A percentile compares a stretch with the other conserved stretches of the same genome.
These are phyloP conservation scores for Oreohelix idahoensis DNA, from an alignment of 1,140 invertebrate species.

Conservation along the genomic window DNA sequence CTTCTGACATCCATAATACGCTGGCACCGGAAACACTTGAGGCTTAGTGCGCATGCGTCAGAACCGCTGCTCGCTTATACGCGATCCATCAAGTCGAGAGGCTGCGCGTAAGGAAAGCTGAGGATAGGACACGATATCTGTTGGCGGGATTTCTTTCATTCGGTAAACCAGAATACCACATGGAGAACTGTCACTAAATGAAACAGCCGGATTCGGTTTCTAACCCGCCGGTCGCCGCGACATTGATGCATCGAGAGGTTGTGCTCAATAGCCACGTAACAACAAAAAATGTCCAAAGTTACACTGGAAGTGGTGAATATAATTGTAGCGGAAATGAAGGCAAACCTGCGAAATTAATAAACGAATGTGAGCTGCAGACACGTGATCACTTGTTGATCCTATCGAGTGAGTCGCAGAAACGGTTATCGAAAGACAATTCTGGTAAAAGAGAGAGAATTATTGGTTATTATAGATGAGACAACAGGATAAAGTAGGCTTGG, in stretches of 20 bases:
- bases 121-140: background rate
- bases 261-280: background rate
- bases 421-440: background rate
- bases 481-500: background rate
- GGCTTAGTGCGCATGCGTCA: constrained; percentile 9
- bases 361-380: background rate
- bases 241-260: constrained; percentile 3
- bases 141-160: constrained; percentile 6
- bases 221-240: background rate
- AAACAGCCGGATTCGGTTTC: constrained; percentile 1
- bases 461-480: background rate
- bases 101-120: background rate
- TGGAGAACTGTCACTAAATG: constrained; percentile 4
- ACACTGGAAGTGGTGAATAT: background rate
- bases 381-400: constrained; percentile 15
- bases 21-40: constrained; percentile 13
- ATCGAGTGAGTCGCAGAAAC: background rate
- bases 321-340: constrained; percentile 17
- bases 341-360: constrained; percentile 13
- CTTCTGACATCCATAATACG: constrained; percentile 3
- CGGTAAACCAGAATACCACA: constrained; percentile 9
- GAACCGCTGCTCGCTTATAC: background rate
- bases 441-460: background rate
- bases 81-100: constrained; percentile 10
- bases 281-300: background rate